Conservation (phyloP, 2,113 vertebrate species). For the Uropsilus gracilis region DNA sequence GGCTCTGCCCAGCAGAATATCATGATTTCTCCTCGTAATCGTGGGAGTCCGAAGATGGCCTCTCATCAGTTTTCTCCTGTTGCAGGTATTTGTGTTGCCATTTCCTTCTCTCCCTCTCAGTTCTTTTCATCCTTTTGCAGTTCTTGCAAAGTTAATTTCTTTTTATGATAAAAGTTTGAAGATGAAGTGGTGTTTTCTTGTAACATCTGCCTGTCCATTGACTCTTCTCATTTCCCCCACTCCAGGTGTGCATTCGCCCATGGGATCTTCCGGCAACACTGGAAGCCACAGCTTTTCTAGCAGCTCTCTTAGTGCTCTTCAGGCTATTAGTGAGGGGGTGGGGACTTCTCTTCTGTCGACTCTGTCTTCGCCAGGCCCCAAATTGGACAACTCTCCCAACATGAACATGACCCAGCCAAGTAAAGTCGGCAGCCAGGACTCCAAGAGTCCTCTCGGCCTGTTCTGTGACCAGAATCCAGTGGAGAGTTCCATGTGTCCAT, state of each 20-base stretch:
- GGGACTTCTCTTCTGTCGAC: constrained; percentile 94
- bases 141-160: neutral
- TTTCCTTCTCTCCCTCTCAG: neutral
- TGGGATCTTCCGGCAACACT: constrained; percentile 88
- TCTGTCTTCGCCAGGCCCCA: constrained; percentile 94
- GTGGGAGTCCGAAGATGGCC: constrained; percentile 95
- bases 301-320: constrained; percentile 97
- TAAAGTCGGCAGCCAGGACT: constrained; percentile 89
- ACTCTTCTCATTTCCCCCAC: neutral
- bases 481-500: constrained; percentile 91
- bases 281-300: constrained; percentile 93
- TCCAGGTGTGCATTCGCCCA: constrained; percentile 94
- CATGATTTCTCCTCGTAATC: constrained; percentile 94
- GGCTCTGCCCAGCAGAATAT: constrained; percentile 90
- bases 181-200: neutral
- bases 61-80: constrained; percentile 95
- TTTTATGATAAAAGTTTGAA: neutral
- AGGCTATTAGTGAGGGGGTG: constrained; percentile 98
- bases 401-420: constrained; percentile 89
- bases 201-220: neutral
- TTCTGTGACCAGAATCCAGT: constrained; percentile 90
- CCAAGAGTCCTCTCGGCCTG: constrained; percentile 91
- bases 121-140: neutral
- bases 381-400: constrained; percentile 93
- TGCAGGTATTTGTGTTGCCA: constrained; percentile 88